These are phyloP conservation scores for Phalacrocorax pelagicus DNA, from an alignment of 2,113 vertebrate genomes.

Conservation along the genomic window DNA sequence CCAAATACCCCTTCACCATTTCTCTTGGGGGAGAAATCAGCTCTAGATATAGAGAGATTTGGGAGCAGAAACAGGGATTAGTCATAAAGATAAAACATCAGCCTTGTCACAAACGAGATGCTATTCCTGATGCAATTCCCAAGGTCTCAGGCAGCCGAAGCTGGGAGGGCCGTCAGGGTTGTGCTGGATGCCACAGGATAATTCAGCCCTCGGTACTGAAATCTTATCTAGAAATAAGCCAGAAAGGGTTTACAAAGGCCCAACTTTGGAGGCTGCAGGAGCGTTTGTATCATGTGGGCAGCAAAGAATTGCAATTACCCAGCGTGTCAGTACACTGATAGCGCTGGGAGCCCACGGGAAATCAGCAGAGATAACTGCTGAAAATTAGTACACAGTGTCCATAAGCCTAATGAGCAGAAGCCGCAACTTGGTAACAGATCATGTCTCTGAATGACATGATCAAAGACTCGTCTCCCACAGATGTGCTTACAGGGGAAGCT, in stretches of 20 bases:
- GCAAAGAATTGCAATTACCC: not conserved
- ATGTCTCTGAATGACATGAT: not conserved
- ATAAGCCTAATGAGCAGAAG: accelerated
- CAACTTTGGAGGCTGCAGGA: not conserved
- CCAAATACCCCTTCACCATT: not conserved
- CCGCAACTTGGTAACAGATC: not conserved
- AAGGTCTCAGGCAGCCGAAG: not conserved
- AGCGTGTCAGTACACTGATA: not conserved
- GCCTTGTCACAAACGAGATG: not conserved
- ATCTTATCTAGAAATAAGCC: not conserved
- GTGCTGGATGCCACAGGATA: not conserved
- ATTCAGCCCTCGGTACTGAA: not conserved
- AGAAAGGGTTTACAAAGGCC: not conserved
- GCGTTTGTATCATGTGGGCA: not conserved
- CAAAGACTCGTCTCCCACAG: not conserved
- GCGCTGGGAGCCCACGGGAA: not conserved
- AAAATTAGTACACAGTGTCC: not conserved
- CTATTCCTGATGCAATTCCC: not conserved
- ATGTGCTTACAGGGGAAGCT: not conserved
- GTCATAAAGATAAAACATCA: conserved; percentile 33
- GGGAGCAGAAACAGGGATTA: conserved; percentile 24
- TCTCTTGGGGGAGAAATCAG: not conserved
- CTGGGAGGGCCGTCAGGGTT: not conserved
- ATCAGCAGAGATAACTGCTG: not conserved
- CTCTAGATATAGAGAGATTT: not conserved